A percentile compares a stretch with the other conserved stretches of the same genome.
Conservation (phyloP, 1,140 invertebrate genomes). For the Hestina assimilis region DNA sequence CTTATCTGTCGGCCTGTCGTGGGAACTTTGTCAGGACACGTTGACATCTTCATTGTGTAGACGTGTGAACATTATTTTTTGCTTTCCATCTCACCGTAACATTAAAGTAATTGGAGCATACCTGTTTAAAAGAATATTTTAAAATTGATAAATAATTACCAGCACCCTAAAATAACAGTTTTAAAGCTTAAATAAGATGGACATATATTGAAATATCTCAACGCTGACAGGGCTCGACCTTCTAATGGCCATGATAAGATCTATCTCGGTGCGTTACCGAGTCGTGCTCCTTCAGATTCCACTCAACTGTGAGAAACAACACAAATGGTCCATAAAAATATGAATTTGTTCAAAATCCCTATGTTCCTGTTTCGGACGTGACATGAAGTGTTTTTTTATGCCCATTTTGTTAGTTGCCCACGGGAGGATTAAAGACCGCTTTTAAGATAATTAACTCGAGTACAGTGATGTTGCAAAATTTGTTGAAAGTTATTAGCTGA, state of each 20-base stretch:
- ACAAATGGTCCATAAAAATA: conserved; percentile 72
- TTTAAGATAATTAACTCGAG: conserved; percentile 71
- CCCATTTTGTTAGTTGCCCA: conserved; percentile 55
- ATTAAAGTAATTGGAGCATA: background rate
- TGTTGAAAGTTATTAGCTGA: too few species aligned
- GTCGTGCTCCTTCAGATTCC: conserved; percentile 66
- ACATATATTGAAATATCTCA: conserved; percentile 72
- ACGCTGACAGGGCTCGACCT: conserved; percentile 45
- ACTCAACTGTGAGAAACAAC: conserved; percentile 73
- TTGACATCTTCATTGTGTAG: conserved; percentile 36
- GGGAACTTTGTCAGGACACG: conserved; percentile 39
- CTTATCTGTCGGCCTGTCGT: conserved; percentile 55
- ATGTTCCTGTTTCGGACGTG: conserved; percentile 57
- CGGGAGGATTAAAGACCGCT: conserved; percentile 48
- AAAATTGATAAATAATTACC: background rate
- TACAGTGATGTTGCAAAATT: conserved; percentile 33
- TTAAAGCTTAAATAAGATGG: conserved; percentile 45
- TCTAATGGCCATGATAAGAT: conserved; percentile 72
- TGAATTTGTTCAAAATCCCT: conserved; percentile 61
- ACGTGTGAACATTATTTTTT: conserved; percentile 3
- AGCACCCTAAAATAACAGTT: conserved; percentile 55
- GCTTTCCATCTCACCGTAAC: background rate
- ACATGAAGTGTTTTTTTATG: conserved; percentile 65
- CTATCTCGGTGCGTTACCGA: conserved; percentile 61
- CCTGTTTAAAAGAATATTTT: background rate